These are phyloP conservation scores for Carcinoscorpius rotundicauda DNA, from an alignment of 1,140 invertebrate genomes.

Conservation along the genomic window DNA sequence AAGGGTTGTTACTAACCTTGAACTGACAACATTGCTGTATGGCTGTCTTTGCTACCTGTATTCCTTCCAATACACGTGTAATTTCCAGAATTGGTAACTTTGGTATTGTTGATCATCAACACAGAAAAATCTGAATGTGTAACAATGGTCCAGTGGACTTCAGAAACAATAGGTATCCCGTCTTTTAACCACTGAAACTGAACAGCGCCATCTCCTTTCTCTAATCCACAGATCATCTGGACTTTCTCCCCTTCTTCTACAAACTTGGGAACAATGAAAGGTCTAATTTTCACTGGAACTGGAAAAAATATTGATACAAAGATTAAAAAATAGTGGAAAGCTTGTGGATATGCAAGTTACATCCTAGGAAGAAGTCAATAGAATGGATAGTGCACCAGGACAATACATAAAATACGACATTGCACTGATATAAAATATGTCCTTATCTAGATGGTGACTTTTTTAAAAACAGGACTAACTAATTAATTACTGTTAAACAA, in stretches of 20 bases:
- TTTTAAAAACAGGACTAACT: too few species aligned
- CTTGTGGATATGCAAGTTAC: too few species aligned
- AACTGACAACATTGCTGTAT: conserved; percentile 19
- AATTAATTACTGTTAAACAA: too few species aligned
- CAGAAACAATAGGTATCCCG: conserved; percentile 3
- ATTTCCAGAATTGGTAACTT: conserved; percentile 38
- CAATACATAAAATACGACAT: too few species aligned
- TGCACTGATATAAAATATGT: too few species aligned
- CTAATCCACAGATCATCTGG: conserved; percentile 7
- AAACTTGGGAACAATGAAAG: conserved; percentile 11
- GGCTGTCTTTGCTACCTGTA: conserved; percentile 27
- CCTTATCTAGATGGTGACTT: too few species aligned
- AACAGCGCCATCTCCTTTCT: conserved; percentile 4
- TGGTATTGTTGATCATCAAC: conserved; percentile 31
- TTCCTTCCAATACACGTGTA: conserved; percentile 49
- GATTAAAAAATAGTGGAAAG: too few species aligned
- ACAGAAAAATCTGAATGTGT: conserved; percentile 19
- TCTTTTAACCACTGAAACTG: conserved; percentile 14
- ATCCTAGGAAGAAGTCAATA: too few species aligned
- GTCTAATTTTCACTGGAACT: conserved; percentile 5
- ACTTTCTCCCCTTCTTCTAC: conserved; percentile 15
- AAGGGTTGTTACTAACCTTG: conserved; percentile 10
- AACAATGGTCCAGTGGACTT: conserved; percentile 6
- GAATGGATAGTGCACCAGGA: too few species aligned
- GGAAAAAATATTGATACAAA: too few species aligned